Evolutionary conservation across 2,888 invertebrate species (phyloP).

Genomic region (Brenthis ino): DNA sequence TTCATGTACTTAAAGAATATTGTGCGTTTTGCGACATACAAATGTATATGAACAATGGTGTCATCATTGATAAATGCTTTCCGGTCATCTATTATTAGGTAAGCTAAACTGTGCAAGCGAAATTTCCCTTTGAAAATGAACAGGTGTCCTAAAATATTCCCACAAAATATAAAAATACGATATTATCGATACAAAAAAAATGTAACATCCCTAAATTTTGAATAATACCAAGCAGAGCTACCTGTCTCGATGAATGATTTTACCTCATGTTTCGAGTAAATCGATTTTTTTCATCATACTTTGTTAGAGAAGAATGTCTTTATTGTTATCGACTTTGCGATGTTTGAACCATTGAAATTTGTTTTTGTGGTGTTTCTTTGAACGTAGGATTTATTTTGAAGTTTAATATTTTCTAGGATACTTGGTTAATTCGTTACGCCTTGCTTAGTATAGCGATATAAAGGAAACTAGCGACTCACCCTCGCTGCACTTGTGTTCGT

Average conservation of each 20-base stretch:
- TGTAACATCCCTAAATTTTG: conserved; percentile 5
- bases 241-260: conserved; percentile 11
- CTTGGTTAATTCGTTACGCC: too few species aligned
- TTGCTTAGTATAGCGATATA: too few species aligned
- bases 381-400: too few species aligned
- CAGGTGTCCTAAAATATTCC: conserved; percentile 17
- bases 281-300: too few species aligned
- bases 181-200: conserved; percentile 2
- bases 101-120: conserved; percentile 3
- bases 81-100: conserved; percentile 30
- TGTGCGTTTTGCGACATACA: neutral
- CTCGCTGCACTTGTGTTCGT: too few species aligned
- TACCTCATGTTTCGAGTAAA: conserved; percentile 4
- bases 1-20: neutral
- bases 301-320: too few species aligned
- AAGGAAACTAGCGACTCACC: too few species aligned
- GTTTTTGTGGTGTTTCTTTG: too few species aligned
- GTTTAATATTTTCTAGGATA: too few species aligned
- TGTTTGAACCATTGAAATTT: too few species aligned
- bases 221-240: neutral
- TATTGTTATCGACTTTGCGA: too few species aligned
- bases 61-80: conserved; percentile 33
- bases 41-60: neutral
- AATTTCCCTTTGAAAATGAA: neutral
- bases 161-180: conserved; percentile 10